Base-by-base conservation (phyloP, 1,140 invertebrate genomes). In the Camponotus vicinus region DNA sequence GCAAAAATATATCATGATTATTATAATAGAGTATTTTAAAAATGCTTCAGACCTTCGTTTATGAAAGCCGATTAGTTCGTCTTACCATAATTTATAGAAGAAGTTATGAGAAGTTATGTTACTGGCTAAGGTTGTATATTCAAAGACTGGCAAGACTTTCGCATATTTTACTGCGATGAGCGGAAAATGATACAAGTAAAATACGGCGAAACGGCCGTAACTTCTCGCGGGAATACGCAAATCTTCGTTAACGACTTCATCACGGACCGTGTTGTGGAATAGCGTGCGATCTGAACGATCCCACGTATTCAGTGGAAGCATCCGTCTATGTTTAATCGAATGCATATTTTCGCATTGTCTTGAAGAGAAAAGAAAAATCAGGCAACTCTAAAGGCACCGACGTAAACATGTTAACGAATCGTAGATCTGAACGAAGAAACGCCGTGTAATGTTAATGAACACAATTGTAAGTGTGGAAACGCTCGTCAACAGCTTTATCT, bases 231-330 rank as follows among this genome's bases (percentile, higher is more conserved):
- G 15, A 15, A 55, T 52, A 52, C 40, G n/a, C 55, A 76, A 61
- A 45, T 69, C 52, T 49, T 13, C 6, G 42, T 69, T 80, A 83
- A 75, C 45, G 71, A 79, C 59, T 88, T 86, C 73, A 88, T 88
- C 59, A 32, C 86, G n/a, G 4, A 52, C 42, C 34, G 13, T 49
- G 34, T 64, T 27, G 40, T 11, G 18, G 40, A 59, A 71, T 59
- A 18, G 40, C 32, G 7, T 37, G 52, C 37, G 15, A 40, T 32
- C 52, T 71, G 13, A 37, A 45, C 42, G 52, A 82, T 69, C n/a
- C 37, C 15, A 18, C 45, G 40, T 69, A n/a, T 27, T 21, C 63
- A 45, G n/a, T 13, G 21, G n/a, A 49, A 9, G 27, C 13, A 59
- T 82, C 40, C 42, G 37, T 21, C 2, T 49, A 57, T 63, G n/a